Conservation (phyloP, 2,888 invertebrate species). For the Trichogramma dendrolimi region DNA sequence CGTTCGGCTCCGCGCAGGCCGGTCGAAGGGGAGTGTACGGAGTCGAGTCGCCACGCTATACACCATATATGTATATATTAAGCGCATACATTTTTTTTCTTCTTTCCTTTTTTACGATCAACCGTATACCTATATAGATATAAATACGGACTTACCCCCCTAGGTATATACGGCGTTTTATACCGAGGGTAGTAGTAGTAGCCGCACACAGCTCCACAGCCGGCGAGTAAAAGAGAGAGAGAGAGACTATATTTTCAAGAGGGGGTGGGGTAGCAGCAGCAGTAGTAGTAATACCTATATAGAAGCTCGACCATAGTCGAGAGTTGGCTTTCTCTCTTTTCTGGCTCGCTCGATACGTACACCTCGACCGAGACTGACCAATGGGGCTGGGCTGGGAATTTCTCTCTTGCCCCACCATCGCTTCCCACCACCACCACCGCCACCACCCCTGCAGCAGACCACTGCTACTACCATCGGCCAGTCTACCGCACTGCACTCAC, state of each 20-base stretch:
- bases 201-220: too few relatives aligned
- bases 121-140: too few relatives aligned
- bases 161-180: too few relatives aligned
- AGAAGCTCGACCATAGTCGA: background rate
- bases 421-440: constrained; percentile 44
- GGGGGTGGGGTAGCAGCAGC: constrained; percentile 40
- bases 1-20: too few relatives aligned
- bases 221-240: background rate
- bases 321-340: constrained; percentile 42
- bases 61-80: too few relatives aligned
- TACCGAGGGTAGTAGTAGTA: too few relatives aligned
- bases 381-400: constrained; percentile 39
- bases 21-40: too few relatives aligned
- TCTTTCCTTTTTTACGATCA: too few relatives aligned
- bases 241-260: background rate
- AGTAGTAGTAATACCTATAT: background rate
- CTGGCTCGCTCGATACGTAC: constrained; percentile 50
- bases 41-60: too few relatives aligned
- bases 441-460: constrained; percentile 45
- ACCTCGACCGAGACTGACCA: constrained; percentile 46
- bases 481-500: too few relatives aligned
- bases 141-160: too few relatives aligned
- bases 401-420: background rate
- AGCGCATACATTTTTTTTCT: too few relatives aligned
- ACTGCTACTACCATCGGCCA: constrained; percentile 34